These are phyloP conservation scores for Bombycilla garrulus DNA, from an alignment of 2,113 vertebrate genomes.

Conservation along the genomic window DNA sequence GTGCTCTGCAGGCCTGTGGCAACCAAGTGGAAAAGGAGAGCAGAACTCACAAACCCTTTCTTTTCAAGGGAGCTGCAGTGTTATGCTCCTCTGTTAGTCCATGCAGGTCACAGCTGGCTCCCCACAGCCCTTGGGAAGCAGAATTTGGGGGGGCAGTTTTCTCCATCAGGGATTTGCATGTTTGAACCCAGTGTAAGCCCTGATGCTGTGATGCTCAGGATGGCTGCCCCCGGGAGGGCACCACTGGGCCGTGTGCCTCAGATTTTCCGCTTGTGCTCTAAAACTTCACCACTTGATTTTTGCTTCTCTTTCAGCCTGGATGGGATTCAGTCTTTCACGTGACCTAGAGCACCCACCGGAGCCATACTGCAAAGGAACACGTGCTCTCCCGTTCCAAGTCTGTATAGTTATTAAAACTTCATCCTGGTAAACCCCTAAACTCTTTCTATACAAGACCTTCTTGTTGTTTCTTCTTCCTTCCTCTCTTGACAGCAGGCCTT, in stretches of 20 bases:
- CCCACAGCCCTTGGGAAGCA: background rate
- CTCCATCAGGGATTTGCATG: background rate
- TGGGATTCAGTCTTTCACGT: background rate
- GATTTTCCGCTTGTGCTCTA: background rate
- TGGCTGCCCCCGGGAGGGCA: background rate
- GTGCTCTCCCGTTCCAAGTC: background rate
- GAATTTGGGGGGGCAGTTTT: background rate
- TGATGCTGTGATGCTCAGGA: background rate
- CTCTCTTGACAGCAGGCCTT: background rate
- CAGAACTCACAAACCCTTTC: background rate
- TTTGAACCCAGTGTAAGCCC: background rate
- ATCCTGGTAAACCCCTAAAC: background rate
- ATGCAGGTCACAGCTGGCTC: background rate
- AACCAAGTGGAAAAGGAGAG: background rate
- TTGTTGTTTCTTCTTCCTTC: background rate
- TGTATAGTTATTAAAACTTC: background rate
- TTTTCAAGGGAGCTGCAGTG: background rate
- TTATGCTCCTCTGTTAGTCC: background rate
- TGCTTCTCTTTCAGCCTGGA: accelerated
- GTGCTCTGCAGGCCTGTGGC: accelerated
- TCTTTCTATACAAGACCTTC: background rate
- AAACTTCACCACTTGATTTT: background rate
- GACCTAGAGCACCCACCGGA: background rate
- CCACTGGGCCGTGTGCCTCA: background rate
- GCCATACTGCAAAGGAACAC: background rate